A percentile compares a stretch with the other conserved stretches of the same genome.
These are phyloP conservation scores for Antrozous pallidus DNA, from an alignment of 2,797 vertebrate genomes.

Conservation along the genomic window DNA sequence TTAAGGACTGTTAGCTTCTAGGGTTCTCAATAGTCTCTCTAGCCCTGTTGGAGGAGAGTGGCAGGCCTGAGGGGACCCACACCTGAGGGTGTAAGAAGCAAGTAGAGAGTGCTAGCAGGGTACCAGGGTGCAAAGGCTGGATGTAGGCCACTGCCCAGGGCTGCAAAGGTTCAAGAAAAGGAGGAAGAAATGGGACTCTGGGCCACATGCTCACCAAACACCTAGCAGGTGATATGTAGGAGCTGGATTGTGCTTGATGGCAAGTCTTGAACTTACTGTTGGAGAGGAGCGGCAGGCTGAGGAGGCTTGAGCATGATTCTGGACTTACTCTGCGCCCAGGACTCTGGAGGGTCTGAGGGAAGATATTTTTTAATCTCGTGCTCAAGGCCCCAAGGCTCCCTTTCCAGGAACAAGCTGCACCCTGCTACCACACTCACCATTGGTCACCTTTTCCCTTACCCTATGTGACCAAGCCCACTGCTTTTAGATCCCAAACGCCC, in stretches of 20 bases:
- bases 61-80: background rate
- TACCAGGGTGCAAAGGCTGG: no score
- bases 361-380: background rate
- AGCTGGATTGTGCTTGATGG: background rate
- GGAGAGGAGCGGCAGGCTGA: background rate
- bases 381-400: background rate
- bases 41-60: background rate
- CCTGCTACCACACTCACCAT: background rate
- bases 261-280: background rate
- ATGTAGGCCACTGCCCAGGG: background rate
- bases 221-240: background rate
- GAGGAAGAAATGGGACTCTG: background rate
- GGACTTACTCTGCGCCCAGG: background rate
- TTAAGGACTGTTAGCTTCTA: background rate
- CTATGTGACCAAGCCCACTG: background rate
- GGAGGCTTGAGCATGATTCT: background rate
- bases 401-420: background rate
- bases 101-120: background rate
- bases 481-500: background rate
- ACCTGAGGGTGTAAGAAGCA: background rate
- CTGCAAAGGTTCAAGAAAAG: background rate
- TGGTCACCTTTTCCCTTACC: background rate
- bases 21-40: background rate
- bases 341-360: background rate
- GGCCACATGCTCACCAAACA: background rate